These are phyloP conservation scores for Vicugna pacos DNA, from an alignment of 2,113 vertebrate genomes.

Conservation along the genomic window DNA sequence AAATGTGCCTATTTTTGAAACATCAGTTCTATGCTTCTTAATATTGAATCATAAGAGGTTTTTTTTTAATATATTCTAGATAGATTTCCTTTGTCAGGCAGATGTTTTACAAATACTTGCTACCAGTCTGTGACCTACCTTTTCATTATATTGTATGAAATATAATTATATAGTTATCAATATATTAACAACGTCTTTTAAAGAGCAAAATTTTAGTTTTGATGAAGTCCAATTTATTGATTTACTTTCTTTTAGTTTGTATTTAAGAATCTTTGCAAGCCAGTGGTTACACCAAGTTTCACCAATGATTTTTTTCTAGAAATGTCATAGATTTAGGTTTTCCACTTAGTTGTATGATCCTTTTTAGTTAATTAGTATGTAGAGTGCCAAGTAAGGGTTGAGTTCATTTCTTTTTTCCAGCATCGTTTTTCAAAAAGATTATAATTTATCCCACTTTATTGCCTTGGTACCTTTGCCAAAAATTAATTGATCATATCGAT, in stretches of 20 bases:
- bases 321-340: background rate
- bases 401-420: background rate
- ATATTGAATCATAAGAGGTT: background rate
- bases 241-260: background rate
- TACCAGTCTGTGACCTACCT: background rate
- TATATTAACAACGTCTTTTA: background rate
- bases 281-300: background rate
- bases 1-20: background rate
- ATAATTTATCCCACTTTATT: background rate
- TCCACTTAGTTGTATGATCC: background rate
- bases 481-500: background rate
- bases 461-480: background rate
- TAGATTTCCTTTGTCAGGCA: background rate
- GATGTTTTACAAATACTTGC: background rate
- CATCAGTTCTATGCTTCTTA: background rate
- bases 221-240: background rate
- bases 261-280: background rate
- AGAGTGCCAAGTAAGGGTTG: background rate
- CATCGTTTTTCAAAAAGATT: background rate
- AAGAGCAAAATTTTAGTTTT: background rate
- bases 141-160: background rate
- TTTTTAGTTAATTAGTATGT: background rate
- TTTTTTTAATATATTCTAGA: background rate
- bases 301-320: background rate
- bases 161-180: background rate